Percentiles rank a stretch among this genome's conserved stretches.
Conservation (phyloP, 2,113 vertebrate species). For the Chionis minor region DNA sequence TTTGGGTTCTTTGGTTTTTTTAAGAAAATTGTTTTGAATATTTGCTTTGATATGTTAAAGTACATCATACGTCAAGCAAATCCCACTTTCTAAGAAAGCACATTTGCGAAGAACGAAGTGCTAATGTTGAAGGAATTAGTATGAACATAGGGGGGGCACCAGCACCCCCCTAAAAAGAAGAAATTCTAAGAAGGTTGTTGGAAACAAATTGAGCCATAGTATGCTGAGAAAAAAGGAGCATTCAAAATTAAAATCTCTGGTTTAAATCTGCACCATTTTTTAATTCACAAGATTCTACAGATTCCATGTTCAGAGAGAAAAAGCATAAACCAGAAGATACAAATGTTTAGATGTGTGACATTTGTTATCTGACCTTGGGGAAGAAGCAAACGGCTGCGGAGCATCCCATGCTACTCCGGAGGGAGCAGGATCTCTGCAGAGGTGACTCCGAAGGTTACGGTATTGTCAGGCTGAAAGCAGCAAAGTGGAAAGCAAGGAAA, state of each 20-base stretch:
- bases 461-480: neutral
- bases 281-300: neutral
- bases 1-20: neutral
- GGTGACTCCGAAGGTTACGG: neutral
- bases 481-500: neutral
- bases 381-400: neutral
- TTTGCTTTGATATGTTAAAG: neutral
- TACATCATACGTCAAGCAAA: neutral
- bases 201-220: neutral
- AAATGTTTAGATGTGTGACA: neutral
- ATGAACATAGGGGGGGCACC: neutral
- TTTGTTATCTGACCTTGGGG: neutral
- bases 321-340: neutral
- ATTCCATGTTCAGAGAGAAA: neutral
- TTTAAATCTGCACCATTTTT: neutral
- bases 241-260: neutral
- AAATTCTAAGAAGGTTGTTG: neutral
- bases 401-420: neutral
- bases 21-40: neutral
- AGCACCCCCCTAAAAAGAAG: neutral
- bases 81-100: neutral
- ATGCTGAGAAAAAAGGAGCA: neutral
- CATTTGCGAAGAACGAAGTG: neutral
- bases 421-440: conserved; percentile 16
- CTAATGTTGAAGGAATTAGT: neutral